Conservation (phyloP, 1,140 invertebrate genomes). For the Bombus sylvicola region DNA sequence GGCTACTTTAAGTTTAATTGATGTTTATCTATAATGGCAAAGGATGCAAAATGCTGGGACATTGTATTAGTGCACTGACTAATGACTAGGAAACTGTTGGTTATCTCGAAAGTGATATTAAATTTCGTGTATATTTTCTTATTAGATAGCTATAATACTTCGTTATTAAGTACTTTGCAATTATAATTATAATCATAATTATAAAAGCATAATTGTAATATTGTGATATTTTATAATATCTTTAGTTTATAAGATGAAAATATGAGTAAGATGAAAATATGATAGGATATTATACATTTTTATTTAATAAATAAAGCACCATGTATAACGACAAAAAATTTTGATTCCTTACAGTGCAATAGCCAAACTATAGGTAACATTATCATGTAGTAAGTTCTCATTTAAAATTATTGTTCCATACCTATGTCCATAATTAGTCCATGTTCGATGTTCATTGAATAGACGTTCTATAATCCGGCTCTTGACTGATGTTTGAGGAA, state of each 20-base stretch:
- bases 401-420: too few relatives aligned
- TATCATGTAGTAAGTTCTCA: too few relatives aligned
- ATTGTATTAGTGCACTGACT: too few relatives aligned
- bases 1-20: background rate
- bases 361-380: too few relatives aligned
- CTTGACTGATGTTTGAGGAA: too few relatives aligned
- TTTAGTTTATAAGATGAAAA: background rate
- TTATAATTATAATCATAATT: too few relatives aligned
- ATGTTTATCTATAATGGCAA: background rate
- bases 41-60: background rate
- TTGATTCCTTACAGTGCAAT: too few relatives aligned
- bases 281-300: background rate
- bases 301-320: background rate
- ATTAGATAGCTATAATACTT: background rate
- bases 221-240: constrained; percentile 37
- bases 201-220: background rate
- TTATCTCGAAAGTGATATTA: background rate
- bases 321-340: background rate
- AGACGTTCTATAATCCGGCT: too few relatives aligned
- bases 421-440: too few relatives aligned
- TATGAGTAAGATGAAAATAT: background rate
- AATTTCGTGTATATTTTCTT: background rate
- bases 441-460: too few relatives aligned
- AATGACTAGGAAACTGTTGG: background rate
- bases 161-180: background rate